Percentiles rank a stretch among this genome's conserved stretches.
phyloP scores from a whole-genome alignment of 2,113 vertebrate species.

The Atlantisia rogersi region DNA sequence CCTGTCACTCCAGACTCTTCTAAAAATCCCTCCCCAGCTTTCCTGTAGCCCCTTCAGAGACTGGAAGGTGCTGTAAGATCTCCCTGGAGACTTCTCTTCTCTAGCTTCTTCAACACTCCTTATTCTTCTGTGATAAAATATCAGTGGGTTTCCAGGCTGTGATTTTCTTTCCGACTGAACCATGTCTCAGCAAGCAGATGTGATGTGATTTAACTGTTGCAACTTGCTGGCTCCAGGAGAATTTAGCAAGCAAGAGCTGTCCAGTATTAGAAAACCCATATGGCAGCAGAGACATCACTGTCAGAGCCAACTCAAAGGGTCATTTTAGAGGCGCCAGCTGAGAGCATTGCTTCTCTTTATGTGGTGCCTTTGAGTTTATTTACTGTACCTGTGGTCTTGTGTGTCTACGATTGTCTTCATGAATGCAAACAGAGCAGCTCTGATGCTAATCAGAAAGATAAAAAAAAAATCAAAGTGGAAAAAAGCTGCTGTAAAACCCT shows the following conservation, averaged over 20 bases:
- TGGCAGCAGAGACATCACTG: neutral
- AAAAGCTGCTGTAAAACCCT: neutral
- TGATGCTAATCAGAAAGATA: neutral
- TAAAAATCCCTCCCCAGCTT: no score
- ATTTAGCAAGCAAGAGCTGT: neutral
- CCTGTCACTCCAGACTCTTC: no score
- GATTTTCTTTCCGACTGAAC: neutral
- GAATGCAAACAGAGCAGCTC: neutral
- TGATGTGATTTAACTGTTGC: neutral
- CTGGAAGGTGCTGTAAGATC: no score
- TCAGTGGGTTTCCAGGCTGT: neutral
- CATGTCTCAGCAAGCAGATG: neutral
- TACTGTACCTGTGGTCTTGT: neutral
- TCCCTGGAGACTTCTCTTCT: no score
- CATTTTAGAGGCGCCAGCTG: neutral
- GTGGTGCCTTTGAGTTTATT: neutral
- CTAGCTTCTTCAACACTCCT: neutral
- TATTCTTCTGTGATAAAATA: neutral
- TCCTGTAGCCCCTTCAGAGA: no score
- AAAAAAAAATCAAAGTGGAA: neutral
- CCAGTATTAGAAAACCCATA: neutral
- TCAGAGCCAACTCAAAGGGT: neutral
- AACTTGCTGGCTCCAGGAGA: neutral
- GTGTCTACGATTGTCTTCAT: neutral
- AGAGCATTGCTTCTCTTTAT: neutral